Evolutionary conservation across 2,888 invertebrate genomes (phyloP).

Genomic region (Phyto melanocephala): DNA sequence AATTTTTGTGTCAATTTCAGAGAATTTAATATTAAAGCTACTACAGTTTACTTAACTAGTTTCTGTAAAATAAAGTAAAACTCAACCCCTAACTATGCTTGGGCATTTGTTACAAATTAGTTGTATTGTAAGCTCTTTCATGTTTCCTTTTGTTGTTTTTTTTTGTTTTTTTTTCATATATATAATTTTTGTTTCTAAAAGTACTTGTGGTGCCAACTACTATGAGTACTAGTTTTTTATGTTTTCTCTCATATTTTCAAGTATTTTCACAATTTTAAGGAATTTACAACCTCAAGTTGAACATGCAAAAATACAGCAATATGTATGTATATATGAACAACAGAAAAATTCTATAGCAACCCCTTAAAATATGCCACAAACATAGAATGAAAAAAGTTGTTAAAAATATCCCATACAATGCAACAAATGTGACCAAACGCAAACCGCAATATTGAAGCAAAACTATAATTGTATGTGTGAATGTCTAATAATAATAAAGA

Average conservation of each 20-base stretch:
- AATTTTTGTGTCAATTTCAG: too few species aligned
- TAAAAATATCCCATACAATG: background rate
- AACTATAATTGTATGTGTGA: background rate
- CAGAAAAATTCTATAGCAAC: constrained; percentile 34
- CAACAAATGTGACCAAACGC: constrained; percentile 42
- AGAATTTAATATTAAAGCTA: too few species aligned
- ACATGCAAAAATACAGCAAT: constrained; percentile 10
- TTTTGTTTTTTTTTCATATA: too few species aligned
- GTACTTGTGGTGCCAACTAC: background rate
- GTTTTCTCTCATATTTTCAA: constrained; percentile 24
- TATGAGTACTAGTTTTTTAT: background rate
- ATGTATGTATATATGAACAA: background rate
- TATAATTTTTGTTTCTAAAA: too few species aligned
- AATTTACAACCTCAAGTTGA: constrained; percentile 32
- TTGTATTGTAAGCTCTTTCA: constrained; percentile 19
- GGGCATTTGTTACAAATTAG: constrained; percentile 38
- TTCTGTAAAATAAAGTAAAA: background rate
- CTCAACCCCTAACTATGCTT: constrained; percentile 8
- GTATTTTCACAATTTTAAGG: constrained; percentile 43
- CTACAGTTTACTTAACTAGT: too few species aligned
- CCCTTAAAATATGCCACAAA: constrained; percentile 50
- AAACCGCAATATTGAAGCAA: constrained; percentile 24
- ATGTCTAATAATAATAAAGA: constrained; percentile 1
- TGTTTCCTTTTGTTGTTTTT: background rate
- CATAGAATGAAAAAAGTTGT: background rate